These are phyloP conservation scores for Dendropsophus ebraccatus DNA, from an alignment of 2,113 vertebrate species.

Conservation along the genomic window DNA sequence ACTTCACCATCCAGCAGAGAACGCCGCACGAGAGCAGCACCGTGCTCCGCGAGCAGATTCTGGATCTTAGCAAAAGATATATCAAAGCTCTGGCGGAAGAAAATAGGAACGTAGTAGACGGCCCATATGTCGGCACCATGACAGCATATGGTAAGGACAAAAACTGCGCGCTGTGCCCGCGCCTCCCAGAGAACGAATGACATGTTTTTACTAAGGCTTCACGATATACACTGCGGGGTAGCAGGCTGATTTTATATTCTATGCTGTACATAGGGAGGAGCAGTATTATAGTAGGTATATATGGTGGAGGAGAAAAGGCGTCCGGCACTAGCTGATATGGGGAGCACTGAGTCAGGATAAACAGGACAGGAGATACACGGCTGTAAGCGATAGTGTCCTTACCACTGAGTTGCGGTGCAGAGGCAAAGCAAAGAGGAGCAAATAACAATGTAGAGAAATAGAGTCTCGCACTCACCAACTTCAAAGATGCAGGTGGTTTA, in stretches of 20 bases:
- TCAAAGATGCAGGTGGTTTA: too few relatives aligned
- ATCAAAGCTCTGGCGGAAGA: conserved; percentile 97
- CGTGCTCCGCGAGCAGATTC: conserved; percentile 92
- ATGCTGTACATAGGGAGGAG: not conserved
- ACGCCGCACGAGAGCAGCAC: conserved; percentile 92
- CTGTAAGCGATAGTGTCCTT: too few relatives aligned
- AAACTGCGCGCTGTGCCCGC: not conserved
- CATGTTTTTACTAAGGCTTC: not conserved
- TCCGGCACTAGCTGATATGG: too few relatives aligned
- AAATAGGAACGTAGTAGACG: conserved; percentile 94
- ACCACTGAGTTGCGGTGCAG: too few relatives aligned
- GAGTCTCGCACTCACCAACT: too few relatives aligned
- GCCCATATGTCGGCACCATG: conserved; percentile 96
- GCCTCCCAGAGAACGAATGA: conserved; percentile 8
- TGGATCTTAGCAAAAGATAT: conserved; percentile 98
- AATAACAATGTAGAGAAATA: too few relatives aligned
- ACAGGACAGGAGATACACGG: too few relatives aligned
- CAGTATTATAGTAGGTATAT: conserved; percentile 7
- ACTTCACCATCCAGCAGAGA: conserved; percentile 98
- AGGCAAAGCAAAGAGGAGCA: too few relatives aligned
- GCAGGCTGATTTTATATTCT: too few relatives aligned
- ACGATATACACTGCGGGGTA: too few relatives aligned
- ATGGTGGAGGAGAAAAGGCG: too few relatives aligned
- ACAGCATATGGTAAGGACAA: conserved; percentile 91
- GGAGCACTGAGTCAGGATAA: too few relatives aligned